Conservation (phyloP, 2,797 vertebrate genomes). For the Perodicticus potto region DNA sequence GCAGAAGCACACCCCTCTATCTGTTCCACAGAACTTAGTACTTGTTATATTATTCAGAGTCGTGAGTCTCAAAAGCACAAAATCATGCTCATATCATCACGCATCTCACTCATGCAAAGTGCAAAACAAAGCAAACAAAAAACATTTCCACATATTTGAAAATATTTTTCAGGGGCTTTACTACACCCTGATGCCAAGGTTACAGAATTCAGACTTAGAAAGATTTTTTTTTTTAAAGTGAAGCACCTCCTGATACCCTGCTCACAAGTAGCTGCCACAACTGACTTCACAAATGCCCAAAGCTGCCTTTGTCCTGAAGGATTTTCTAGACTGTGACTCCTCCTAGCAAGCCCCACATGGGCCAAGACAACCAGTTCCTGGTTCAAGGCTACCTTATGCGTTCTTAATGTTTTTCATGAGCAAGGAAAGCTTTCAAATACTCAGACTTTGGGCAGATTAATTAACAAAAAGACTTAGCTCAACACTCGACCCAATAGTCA, state of each 20-base stretch:
- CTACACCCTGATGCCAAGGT: neutral
- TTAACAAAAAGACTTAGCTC: neutral
- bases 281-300: neutral
- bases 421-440: neutral
- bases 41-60: neutral
- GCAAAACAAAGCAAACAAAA: neutral
- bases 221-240: neutral
- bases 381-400: neutral
- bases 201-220: neutral
- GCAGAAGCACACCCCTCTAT: neutral
- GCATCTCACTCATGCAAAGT: neutral
- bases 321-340: neutral
- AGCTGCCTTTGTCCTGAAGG: neutral
- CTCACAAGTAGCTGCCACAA: neutral
- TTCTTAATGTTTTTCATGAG: neutral
- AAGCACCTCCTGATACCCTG: neutral
- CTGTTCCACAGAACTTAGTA: neutral
- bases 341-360: neutral
- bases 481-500: neutral
- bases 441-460: neutral
- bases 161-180: neutral
- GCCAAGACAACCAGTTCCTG: neutral
- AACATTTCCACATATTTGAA: neutral
- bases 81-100: neutral
- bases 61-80: neutral